Base-by-base conservation (phyloP, 2,113 vertebrate species). In the Stigmatopora argus region DNA sequence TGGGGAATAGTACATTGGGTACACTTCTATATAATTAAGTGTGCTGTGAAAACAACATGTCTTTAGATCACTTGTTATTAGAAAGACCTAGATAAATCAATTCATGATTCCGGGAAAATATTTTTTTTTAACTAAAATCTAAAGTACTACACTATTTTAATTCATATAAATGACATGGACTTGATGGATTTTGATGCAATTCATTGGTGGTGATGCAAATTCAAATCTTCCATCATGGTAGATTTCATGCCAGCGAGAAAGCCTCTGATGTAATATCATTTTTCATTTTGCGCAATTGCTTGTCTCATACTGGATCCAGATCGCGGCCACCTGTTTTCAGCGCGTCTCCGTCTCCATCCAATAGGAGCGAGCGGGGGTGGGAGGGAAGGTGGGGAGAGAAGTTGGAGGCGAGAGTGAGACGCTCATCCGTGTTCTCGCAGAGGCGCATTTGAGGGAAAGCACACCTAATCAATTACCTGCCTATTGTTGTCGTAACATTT, bases 361-460 rank as follows among this genome's bases (percentile, higher is more conserved):
- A 92, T 92, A 62, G 78, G 76, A 88, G 34, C 5, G 73, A 26
- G 38, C 74, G 59, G 70, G 86, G 90, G 88, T 82, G 89, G 90
- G 51, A 12, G 51, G 51, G 23, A 82, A 64, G 78, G 66, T 79
- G 84, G 78, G 82, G 52, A 83, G 85, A 82, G 83, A 89, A 89
- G 85, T 88, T 89, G 77, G 79, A 83, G 78, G 86, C 84, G 83
- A 85, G 85, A 83, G 86, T 85, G 83, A 83, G 82, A 85, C 78
- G 60, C 78, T 58, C 68, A 80, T 72, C 60, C 63, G 76, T 65
- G 73, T 75, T 81, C 78, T 73, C 79, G 41, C 69, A 26, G 75
- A 80, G 74, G 69, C 53, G 73, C 19, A 71, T 76, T 62, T 68
- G 80, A 86, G 82, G 77, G 71, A 58, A 69, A 83, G 82, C 77